Percentiles rank a stretch among this genome's conserved stretches.
Conservation (phyloP, 2,113 vertebrate species). For the Phycodurus eques region DNA sequence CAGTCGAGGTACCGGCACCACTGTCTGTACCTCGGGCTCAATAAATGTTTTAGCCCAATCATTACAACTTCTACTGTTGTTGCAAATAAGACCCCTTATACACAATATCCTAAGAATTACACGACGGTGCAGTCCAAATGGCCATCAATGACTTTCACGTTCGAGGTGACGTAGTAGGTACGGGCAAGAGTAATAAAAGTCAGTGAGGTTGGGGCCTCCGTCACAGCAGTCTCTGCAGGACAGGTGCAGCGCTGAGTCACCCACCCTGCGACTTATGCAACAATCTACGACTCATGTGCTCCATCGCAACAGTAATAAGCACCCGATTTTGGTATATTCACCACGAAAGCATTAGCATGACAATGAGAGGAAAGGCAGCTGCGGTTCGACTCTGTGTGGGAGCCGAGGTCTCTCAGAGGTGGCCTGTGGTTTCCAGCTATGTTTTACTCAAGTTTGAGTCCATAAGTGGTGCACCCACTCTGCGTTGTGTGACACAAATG, state of each 20-base stretch:
- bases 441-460: conserved; percentile 26
- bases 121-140: neutral
- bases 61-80: neutral
- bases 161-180: neutral
- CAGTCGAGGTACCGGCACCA: too few relatives aligned
- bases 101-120: neutral
- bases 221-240: conserved; percentile 50
- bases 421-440: conserved; percentile 16
- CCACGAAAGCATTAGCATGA: conserved; percentile 20
- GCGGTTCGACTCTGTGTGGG: conserved; percentile 1
- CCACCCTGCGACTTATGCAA: conserved; percentile 69
- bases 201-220: neutral
- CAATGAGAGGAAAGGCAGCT: neutral
- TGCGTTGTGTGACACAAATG: conserved; percentile 35
- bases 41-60: neutral
- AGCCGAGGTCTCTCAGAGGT: conserved; percentile 26
- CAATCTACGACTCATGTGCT: conserved; percentile 52
- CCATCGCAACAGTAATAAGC: conserved; percentile 30
- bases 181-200: conserved; percentile 17
- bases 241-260: conserved; percentile 78
- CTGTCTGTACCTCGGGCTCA: too few relatives aligned
- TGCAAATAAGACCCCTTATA: conserved; percentile 33
- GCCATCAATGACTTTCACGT: neutral
- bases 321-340: conserved; percentile 32
- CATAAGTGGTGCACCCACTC: conserved; percentile 26